A percentile compares a stretch with the other conserved stretches of the same genome.
Conservation (phyloP, 1,140 invertebrate species). For the Bombus sibiricus region DNA sequence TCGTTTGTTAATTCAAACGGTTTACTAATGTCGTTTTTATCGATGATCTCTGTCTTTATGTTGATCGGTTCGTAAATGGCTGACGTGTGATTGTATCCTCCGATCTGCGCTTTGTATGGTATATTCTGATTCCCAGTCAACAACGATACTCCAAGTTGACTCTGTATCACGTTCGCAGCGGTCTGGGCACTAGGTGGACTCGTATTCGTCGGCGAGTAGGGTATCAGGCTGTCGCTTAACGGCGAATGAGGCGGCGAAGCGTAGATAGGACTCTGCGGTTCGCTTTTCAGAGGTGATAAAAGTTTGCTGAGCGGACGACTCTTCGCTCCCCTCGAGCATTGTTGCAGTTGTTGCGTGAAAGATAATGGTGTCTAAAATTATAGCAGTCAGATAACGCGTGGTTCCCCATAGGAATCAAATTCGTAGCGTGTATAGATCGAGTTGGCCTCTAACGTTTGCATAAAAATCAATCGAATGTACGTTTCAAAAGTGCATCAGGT, state of each 20-base stretch:
- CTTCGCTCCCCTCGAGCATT: conserved; percentile 84
- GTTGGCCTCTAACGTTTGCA: not conserved
- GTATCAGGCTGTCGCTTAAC: conserved; percentile 86
- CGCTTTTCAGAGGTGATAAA: conserved; percentile 88
- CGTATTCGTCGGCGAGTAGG: conserved; percentile 80
- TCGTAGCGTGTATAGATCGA: conserved; percentile 41
- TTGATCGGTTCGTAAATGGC: conserved; percentile 81
- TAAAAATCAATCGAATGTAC: not conserved
- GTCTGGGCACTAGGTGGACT: conserved; percentile 81
- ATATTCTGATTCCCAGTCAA: conserved; percentile 78
- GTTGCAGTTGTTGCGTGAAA: conserved; percentile 91
- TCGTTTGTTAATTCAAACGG: conserved; percentile 81
- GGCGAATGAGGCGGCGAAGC: conserved; percentile 92
- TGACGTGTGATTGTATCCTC: conserved; percentile 76
- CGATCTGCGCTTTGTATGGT: conserved; percentile 77
- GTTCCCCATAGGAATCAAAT: not conserved
- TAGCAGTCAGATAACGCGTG: conserved; percentile 41
- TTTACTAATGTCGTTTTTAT: conserved; percentile 73
- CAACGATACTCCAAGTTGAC: conserved; percentile 79
- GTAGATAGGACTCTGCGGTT: conserved; percentile 91
- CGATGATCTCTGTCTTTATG: conserved; percentile 79
- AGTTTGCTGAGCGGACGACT: conserved; percentile 85
- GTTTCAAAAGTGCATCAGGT: not conserved
- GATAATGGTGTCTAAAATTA: conserved; percentile 83
- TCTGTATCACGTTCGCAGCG: conserved; percentile 80